Evolutionary conservation across 2,113 vertebrate genomes (phyloP).

Genomic region (Lepus europaeus): DNA sequence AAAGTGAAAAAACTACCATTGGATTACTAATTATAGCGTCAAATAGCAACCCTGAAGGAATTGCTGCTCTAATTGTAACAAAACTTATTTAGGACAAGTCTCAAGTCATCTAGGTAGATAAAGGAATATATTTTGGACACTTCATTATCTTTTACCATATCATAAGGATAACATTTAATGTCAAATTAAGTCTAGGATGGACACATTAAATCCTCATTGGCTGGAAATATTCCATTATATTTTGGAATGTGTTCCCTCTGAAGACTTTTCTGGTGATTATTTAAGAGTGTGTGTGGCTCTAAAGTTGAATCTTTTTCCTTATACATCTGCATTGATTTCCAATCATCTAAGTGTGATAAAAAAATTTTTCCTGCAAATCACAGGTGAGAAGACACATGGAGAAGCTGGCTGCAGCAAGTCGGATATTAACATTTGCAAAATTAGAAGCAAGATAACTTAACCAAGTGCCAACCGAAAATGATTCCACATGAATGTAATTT

Average conservation of each 20-base stretch:
- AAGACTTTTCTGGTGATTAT: constrained; percentile 15
- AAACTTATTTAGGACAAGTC: not conserved
- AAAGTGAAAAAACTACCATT: too few relatives aligned
- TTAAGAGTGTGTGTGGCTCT: not conserved
- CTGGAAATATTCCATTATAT: not conserved
- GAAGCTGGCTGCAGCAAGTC: not conserved
- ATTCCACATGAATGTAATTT: not conserved
- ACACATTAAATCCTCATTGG: not conserved
- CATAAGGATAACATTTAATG: not conserved
- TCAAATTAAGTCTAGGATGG: constrained; percentile 11
- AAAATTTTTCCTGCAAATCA: constrained; percentile 37
- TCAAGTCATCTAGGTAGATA: not conserved
- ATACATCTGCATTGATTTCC: not conserved
- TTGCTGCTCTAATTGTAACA: constrained; percentile 10
- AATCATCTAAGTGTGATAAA: not conserved
- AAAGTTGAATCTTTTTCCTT: not conserved
- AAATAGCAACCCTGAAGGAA: constrained; percentile 32
- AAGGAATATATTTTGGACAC: not conserved
- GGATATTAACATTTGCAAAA: not conserved
- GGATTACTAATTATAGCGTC: too few relatives aligned
- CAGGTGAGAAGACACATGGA: not conserved
- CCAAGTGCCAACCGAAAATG: not conserved
- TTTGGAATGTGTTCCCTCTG: not conserved
- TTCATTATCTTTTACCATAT: not conserved
- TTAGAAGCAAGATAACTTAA: not conserved